Conservation (phyloP, 2,113 vertebrate genomes). For the Podiceps cristatus region DNA sequence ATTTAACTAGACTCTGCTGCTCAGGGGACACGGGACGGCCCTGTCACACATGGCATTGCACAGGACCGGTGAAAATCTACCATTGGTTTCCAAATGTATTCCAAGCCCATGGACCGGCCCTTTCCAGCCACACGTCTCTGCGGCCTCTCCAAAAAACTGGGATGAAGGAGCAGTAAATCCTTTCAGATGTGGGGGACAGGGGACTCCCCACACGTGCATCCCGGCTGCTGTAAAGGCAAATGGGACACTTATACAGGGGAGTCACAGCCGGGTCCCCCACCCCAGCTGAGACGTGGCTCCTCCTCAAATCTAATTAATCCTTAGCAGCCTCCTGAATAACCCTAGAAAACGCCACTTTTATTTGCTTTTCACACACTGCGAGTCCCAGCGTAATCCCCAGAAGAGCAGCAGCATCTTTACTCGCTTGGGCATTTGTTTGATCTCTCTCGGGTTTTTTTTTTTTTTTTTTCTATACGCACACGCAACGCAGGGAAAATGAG, state of each 20-base stretch:
- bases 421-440: background rate
- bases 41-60: rapidly evolving
- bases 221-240: background rate
- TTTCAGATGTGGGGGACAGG: background rate
- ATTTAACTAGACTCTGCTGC: background rate
- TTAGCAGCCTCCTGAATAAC: background rate
- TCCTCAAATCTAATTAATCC: background rate
- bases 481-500: background rate
- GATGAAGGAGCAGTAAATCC: background rate
- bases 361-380: rapidly evolving
- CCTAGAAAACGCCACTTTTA: background rate
- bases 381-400: background rate
- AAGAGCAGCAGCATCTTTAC: background rate
- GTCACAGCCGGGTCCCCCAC: background rate
- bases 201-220: background rate
- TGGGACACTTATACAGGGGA: rapidly evolving
- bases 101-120: background rate
- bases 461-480: background rate
- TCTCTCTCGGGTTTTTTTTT: background rate
- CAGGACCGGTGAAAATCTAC: background rate
- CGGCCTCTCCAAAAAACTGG: background rate
- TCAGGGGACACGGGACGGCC: background rate
- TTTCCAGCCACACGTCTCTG: rapidly evolving
- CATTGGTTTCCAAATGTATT: rapidly evolving
- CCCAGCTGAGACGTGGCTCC: background rate